Conservation (phyloP, 2,113 vertebrate genomes). For the Monopterus albus region DNA sequence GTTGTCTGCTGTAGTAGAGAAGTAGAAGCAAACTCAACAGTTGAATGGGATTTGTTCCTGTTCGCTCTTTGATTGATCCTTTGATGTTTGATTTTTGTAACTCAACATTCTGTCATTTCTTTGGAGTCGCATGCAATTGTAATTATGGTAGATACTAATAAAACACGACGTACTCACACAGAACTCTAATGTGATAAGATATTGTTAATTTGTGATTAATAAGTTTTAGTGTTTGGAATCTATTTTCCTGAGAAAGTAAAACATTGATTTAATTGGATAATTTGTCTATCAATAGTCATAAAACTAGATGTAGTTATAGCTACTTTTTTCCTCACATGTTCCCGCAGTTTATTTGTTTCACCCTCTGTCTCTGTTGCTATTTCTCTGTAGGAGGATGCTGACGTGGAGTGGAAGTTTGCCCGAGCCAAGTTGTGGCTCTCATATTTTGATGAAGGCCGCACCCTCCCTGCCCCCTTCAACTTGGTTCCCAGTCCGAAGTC, state of each 20-base stretch:
- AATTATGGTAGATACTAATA: too few species aligned
- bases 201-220: background rate
- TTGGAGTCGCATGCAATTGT: too few species aligned
- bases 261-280: too few species aligned
- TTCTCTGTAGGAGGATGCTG: conserved; percentile 90
- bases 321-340: too few species aligned
- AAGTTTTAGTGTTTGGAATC: background rate
- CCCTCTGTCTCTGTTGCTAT: background rate
- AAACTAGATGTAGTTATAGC: too few species aligned
- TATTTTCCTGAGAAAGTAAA: too few species aligned
- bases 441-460: conserved; percentile 97
- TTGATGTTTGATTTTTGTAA: too few species aligned
- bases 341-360: too few species aligned
- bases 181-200: background rate
- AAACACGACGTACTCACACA: too few species aligned
- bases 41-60: too few species aligned
- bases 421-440: conserved; percentile 97
- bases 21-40: background rate
- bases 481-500: conserved; percentile 98
- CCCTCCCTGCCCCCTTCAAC: conserved; percentile 95
- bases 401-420: conserved; percentile 98
- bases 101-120: too few species aligned
- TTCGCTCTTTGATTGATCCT: too few species aligned
- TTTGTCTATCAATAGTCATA: background rate
- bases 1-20: background rate